phyloP scores from a whole-genome alignment of 2,888 invertebrate species.

The Phengaris arion region DNA sequence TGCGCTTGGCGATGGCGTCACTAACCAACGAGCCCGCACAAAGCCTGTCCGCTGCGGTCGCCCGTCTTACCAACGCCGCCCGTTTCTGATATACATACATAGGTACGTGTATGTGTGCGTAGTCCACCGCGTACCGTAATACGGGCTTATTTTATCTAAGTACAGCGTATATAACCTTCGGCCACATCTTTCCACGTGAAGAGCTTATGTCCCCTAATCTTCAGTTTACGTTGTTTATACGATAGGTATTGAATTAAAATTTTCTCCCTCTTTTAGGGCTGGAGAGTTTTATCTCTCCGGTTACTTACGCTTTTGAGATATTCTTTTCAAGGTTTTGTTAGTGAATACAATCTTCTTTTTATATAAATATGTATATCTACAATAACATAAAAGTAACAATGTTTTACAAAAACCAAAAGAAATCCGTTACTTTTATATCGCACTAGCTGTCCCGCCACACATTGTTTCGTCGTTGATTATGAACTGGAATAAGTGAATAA shows the following conservation, averaged over 20 bases:
- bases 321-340: not conserved
- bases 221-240: constrained; percentile 22
- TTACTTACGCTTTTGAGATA: not conserved
- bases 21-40: constrained; percentile 68
- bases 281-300: constrained; percentile 8
- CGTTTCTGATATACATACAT: constrained; percentile 53
- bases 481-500: too few relatives aligned
- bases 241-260: constrained; percentile 26
- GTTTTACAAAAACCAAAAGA: too few relatives aligned
- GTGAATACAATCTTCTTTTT: not conserved
- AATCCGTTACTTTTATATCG: too few relatives aligned
- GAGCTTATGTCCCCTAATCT: constrained; percentile 26
- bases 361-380: not conserved
- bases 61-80: constrained; percentile 65
- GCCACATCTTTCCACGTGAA: constrained; percentile 26
- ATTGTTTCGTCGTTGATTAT: too few relatives aligned
- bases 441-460: too few relatives aligned
- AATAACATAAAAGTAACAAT: not conserved
- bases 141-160: constrained; percentile 33
- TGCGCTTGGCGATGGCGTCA: constrained; percentile 40
- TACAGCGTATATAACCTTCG: constrained; percentile 21
- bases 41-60: constrained; percentile 75
- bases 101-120: constrained; percentile 36
- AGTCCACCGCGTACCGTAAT: constrained; percentile 40
- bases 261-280: not conserved